Evolutionary conservation across 2,888 invertebrate species (phyloP).

Genomic region (Macrosiphum euphorbiae): DNA sequence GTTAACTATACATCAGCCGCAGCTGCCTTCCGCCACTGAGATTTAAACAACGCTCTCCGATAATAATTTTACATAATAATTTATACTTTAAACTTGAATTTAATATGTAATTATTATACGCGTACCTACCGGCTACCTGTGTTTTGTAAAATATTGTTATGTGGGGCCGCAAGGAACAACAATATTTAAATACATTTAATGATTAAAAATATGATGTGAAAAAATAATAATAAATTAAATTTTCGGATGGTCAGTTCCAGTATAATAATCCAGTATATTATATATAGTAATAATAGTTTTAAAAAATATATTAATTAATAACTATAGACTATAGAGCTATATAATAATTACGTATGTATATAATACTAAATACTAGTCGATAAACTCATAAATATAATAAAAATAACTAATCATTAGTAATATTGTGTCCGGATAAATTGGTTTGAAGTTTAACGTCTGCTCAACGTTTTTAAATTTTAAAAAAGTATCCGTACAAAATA

Average conservation of each 20-base stretch:
- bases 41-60: neutral
- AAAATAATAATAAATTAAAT: slow-evolving; percentile 1
- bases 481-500: neutral
- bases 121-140: neutral
- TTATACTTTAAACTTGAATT: neutral
- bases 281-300: neutral
- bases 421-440: neutral
- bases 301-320: neutral
- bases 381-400: neutral
- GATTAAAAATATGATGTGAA: neutral
- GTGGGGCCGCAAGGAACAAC: neutral
- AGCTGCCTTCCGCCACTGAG: neutral
- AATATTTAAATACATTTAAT: neutral
- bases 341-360: neutral
- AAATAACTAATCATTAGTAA: neutral
- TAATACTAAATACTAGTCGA: neutral
- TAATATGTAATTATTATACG: neutral
- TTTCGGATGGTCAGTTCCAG: slow-evolving; percentile 3
- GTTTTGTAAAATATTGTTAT: neutral
- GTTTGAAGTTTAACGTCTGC: neutral
- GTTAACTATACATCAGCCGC: neutral
- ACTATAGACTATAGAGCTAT: neutral
- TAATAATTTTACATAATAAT: neutral
- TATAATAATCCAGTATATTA: neutral
- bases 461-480: neutral